Base-by-base conservation (phyloP, 2,113 vertebrate genomes). In the Mastomys coucha region DNA sequence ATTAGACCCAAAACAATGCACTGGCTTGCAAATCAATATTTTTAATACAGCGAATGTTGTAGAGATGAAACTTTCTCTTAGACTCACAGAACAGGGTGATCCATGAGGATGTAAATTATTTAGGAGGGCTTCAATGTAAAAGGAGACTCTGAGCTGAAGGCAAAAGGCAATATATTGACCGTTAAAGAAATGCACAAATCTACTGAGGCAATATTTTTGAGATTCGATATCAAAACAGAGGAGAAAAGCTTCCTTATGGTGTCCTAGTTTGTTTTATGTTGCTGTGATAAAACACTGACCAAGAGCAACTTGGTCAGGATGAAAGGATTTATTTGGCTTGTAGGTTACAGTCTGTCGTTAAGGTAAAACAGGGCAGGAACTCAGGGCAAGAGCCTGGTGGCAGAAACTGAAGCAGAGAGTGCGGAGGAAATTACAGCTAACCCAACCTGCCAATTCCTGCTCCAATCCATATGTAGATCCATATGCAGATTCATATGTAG, bases 21-120 rank as follows among this genome's bases (percentile, higher is more conserved):
- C 26, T 51, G 56, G 26, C 28, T 42, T 28, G 11, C 42, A 22
- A 81, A 63, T 93, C 88, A 85, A 49, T 93, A n/a, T 91, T 70
- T 89, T 81, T 90, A 86, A 63, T 89, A 91, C 80, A 88, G 80
- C n/a, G 69, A 42, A 69, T 70, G 78, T 39, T 39, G n/a, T 26
- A 56, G 65, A 89, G 22, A 56, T 24, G 1, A 91, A 82, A 82
- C 63, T 86, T 92, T 81, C 33, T 69, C 82, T 80, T 39, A 82
- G 69, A 26, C 60, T 95, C 58, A 36, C n/a, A 77, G 87, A 88
- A 39, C 7, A 92, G 42, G n/a, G 84, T 76, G 87, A 78, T 82
- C 36, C 28, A 69, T 58, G 11, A 56, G 42, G 45, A n/a, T 1
- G 94, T 45, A 80, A 94, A 89, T 86, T 70, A 88, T 81, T 65